Evolutionary conservation across 2,797 vertebrate genomes (phyloP), one percentile per base, ranked within the genome.

Genomic region (Myripristis jacobus): DNA sequence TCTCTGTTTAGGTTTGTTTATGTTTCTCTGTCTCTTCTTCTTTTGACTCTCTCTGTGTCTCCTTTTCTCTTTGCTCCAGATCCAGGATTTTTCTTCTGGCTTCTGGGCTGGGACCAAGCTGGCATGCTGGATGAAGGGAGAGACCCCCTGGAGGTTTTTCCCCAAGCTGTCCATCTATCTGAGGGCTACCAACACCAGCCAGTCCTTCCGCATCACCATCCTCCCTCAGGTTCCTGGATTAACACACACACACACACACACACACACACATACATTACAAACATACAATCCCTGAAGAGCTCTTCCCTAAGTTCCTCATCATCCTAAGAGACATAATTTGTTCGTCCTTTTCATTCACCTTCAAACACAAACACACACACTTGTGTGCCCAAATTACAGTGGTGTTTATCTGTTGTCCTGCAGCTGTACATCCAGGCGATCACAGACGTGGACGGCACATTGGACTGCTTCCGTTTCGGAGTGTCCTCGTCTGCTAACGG

Each of bases 91-190:
- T 88, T 96, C 96, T 15, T 92, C 94, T 1, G 97, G 95, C 3
- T 99, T 99, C 90, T 99, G 98, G 96, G 93, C 93, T 1, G 97
- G 97, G 43, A 93, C 94, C 64, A 97, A 98, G 87, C 92, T 99
- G 67, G 97, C 97, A 0, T 99, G 98, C 87, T 99, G 97, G 98
- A 83, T 93, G 27, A 96, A 94, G 82, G 92, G 92, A 18, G 96
- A 98, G 77, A 94, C 91, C 0, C 97, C 96, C 0, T 98, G 96
- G 97, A 87, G 87, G n/a, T 94, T 97, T 76, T 99, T 99, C 81
- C 98, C 98, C 2, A 96, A 98, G 82, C 90, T 99, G 44, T 99
- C 98, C 69, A 95, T 99, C 89, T 99, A 98, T 85, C 88, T 99
- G 64, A 92, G 98, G 70, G 96, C 93, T 53, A 96, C 95, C 25